Base-by-base conservation (phyloP, 2,113 vertebrate genomes). In the Passer domesticus region DNA sequence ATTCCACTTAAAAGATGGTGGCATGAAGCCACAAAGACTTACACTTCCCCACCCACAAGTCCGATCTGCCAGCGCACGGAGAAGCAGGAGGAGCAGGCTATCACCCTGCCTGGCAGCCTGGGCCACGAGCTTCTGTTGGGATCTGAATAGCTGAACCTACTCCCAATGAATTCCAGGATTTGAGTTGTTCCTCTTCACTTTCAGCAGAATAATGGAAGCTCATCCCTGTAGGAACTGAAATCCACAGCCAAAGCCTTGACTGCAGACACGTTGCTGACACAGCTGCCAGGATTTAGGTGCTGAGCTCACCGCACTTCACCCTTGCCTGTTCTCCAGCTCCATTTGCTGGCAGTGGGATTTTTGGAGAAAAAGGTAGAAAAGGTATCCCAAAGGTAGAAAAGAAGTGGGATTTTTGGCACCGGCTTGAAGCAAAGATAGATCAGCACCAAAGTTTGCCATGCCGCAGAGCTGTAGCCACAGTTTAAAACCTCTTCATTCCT, bases 281-380 rank as follows among this genome's bases (percentile, higher is more conserved):
- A 15, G 19, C 6, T 15, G 27, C 16, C 24, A 10, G 0, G 4
- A 43, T 39, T 53, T 13, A 25, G 14, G 47, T 3, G 3, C 58
- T 41, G 53, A 60, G 41, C 68, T 85, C 69, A 8, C 9, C 35
- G 15, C 56, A 12, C 3, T 0, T 63, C 2, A 1, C 39, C 44
- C 6, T 62, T n/a, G 9, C 43, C 43, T 50, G 4, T 19, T 33
- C 15, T 11, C 22, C 1, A 0, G 30, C 10, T 83, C 31, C 68
- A 64, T 55, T 70, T n/a, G 1, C 20, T 19, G 23, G 23, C 13
- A n/a, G n/a, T 13, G 41, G 24, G 13, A 46, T 31, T 82, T 82
- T 7, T 66, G 59, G 33, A 52, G 81, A 31, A 89, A 69, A 56
- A 33, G 30, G 59, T 3, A 3, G 59, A 69, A 66, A 55, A 24